Evolutionary conservation across 2,888 invertebrate species (phyloP).

Genomic region (Argyra leucocephala): DNA sequence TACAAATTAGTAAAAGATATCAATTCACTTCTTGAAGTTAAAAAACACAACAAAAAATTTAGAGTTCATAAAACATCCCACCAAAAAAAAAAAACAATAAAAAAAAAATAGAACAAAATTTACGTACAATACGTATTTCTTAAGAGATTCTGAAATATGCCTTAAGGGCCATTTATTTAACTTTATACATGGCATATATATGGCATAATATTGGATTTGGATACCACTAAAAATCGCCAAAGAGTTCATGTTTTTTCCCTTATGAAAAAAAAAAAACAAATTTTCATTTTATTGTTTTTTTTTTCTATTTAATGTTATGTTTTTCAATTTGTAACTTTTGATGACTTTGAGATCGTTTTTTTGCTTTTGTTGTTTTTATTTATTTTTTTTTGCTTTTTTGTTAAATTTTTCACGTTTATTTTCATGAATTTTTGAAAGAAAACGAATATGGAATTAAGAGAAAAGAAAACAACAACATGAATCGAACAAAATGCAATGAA

Average conservation of each 20-base stretch:
- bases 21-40: not conserved
- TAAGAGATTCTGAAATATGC: too few species aligned
- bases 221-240: not conserved
- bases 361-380: not conserved
- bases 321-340: conserved; percentile 2
- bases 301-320: not conserved
- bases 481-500: not conserved
- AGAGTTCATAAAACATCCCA: not conserved
- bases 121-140: too few species aligned
- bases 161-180: not conserved
- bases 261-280: too few species aligned
- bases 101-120: too few species aligned
- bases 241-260: not conserved
- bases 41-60: not conserved
- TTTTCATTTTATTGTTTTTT: not conserved
- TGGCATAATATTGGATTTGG: not conserved
- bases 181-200: not conserved
- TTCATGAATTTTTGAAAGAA: not conserved
- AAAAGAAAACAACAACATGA: not conserved
- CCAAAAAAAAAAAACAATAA: not conserved
- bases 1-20: not conserved
- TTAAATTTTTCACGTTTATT: conserved; percentile 1
- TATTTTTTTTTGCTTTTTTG: not conserved
- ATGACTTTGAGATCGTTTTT: not conserved
- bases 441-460: too few species aligned